Evolutionary conservation across 1,140 invertebrate species (phyloP).

Genomic region (Drosophila sechellia): DNA sequence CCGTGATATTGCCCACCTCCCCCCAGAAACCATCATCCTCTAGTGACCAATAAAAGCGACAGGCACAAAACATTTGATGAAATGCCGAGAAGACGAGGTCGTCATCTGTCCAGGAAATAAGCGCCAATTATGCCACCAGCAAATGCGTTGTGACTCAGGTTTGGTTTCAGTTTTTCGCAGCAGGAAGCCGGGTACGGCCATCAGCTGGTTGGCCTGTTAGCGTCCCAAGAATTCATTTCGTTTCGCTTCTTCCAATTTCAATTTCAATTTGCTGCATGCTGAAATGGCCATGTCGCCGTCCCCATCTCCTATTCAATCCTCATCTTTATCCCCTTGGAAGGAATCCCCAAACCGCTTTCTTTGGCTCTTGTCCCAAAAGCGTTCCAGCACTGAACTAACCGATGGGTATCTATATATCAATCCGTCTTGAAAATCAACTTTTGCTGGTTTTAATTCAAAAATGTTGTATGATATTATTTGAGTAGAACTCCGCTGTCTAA

Average conservation of each 20-base stretch:
- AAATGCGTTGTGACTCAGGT: conserved; percentile 64
- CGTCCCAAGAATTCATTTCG: conserved; percentile 77
- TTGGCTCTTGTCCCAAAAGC: conserved; percentile 48
- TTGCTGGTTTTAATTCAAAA: background rate
- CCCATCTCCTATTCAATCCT: conserved; percentile 11
- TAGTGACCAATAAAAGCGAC: conserved; percentile 77
- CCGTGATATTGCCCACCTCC: background rate
- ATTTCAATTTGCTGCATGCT: conserved; percentile 72
- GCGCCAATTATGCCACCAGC: conserved; percentile 83
- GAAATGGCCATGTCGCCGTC: conserved; percentile 65
- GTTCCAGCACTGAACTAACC: conserved; percentile 19
- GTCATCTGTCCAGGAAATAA: conserved; percentile 82
- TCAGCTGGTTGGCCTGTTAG: conserved; percentile 70
- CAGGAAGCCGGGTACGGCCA: conserved; percentile 66
- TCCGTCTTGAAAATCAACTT: no score
- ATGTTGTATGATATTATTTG: background rate
- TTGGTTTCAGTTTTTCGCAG: conserved; percentile 51
- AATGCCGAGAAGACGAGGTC: conserved; percentile 59
- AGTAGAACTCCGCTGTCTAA: background rate
- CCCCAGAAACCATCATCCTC: conserved; percentile 47
- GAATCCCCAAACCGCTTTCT: conserved; percentile 42
- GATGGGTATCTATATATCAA: no score
- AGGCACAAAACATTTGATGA: conserved; percentile 74
- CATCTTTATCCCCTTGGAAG: conserved; percentile 30
- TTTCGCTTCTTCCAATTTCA: conserved; percentile 79